These are phyloP conservation scores for Teleogryllus oceanicus DNA, from an alignment of 2,888 invertebrate species.

Conservation along the genomic window DNA sequence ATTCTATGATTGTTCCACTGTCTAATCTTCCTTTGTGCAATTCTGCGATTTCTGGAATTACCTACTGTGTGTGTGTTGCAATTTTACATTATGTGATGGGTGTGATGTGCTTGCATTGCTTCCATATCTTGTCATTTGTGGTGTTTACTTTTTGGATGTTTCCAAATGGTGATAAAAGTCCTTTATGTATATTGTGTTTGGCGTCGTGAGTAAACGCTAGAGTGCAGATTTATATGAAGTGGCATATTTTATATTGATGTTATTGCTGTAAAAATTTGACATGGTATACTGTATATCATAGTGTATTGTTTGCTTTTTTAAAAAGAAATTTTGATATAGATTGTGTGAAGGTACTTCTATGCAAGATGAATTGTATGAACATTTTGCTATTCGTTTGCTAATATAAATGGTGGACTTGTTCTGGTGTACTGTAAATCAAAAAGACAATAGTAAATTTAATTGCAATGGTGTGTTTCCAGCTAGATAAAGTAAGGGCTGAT, in stretches of 20 bases:
- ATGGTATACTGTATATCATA: neutral
- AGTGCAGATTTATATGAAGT: slow-evolving; percentile 9
- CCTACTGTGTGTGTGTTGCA: too few species aligned
- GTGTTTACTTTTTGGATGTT: too few species aligned
- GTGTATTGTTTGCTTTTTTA: neutral
- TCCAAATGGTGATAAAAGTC: too few species aligned
- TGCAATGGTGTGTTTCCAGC: neutral
- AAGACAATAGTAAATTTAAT: neutral
- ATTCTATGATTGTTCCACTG: too few species aligned
- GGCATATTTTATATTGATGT: slow-evolving; percentile 18
- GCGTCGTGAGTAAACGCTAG: neutral
- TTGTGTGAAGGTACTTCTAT: neutral
- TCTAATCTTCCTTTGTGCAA: too few species aligned
- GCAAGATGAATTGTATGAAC: slow-evolving; percentile 1
- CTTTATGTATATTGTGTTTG: too few species aligned
- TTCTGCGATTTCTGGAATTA: too few species aligned
- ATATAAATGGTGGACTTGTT: neutral
- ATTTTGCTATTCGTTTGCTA: neutral
- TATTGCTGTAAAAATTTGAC: slow-evolving; percentile 2
- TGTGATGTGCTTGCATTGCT: too few species aligned
- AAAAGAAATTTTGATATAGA: slow-evolving; percentile 2
- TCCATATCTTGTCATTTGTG: too few species aligned
- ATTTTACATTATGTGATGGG: too few species aligned
- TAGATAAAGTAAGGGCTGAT: neutral
- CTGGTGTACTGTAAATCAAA: neutral